These are phyloP conservation scores for Pseudorhombus dupliciocellatus DNA, from an alignment of 2,113 vertebrate genomes.

Conservation along the genomic window DNA sequence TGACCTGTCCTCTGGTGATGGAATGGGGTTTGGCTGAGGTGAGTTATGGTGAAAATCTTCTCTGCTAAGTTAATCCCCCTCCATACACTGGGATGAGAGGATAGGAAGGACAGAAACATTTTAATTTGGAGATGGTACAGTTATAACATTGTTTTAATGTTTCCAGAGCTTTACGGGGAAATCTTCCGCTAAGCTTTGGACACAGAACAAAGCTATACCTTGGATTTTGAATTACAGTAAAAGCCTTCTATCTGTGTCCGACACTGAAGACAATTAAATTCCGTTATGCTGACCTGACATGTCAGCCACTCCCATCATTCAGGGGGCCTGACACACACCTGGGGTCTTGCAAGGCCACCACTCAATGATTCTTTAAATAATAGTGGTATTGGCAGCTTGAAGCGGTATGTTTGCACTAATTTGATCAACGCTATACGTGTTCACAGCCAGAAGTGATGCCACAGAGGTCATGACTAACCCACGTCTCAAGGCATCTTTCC, in stretches of 20 bases:
- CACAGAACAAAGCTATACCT: conserved; percentile 64
- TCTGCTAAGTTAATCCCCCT: conserved; percentile 72
- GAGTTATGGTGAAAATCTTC: conserved; percentile 61
- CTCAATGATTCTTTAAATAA: conserved; percentile 26
- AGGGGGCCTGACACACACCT: conserved; percentile 37
- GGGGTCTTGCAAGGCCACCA: conserved; percentile 34
- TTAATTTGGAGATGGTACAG: conserved; percentile 81
- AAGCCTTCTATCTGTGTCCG: conserved; percentile 83
- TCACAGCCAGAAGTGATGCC: not conserved
- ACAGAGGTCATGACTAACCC: not conserved
- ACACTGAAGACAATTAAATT: conserved; percentile 91
- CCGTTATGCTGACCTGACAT: conserved; percentile 83
- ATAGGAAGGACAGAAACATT: conserved; percentile 70
- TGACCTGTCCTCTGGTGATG: conserved; percentile 40
- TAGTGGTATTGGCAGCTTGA: conserved; percentile 7
- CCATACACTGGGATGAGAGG: conserved; percentile 69
- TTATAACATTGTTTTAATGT: conserved; percentile 76
- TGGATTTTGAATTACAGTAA: conserved; percentile 88
- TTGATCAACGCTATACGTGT: conserved; percentile 29
- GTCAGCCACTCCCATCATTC: conserved; percentile 66
- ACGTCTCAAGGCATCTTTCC: not conserved
- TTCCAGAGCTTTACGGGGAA: conserved; percentile 77
- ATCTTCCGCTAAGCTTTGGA: conserved; percentile 81
- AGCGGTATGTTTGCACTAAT: conserved; percentile 18
- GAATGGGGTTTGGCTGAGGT: conserved; percentile 41